Base-by-base conservation (phyloP, 1,140 invertebrate species). In the Rhyacophila brunnea region DNA sequence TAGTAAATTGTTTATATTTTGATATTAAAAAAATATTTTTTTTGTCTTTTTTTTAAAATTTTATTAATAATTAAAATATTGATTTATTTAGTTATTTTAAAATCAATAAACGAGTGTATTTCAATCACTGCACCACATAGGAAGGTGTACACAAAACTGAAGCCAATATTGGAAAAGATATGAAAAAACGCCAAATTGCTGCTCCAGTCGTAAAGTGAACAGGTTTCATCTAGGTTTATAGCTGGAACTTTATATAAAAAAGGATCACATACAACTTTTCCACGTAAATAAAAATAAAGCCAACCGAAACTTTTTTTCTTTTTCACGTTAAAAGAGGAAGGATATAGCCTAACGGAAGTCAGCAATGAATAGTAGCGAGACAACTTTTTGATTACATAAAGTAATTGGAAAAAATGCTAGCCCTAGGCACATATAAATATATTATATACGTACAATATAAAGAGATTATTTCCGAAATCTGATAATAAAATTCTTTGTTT, bases 151-250 rank as follows among this genome's bases (percentile, higher is more conserved):
- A 28, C 23, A 28, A 28, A 28, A 28, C 23, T 28, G 23, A 9
- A 28, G 23, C 23, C 36, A 34, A 58, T 49, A 58, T 58, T 32
- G 45, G 47, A 19, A 50, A 44, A 58, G 19, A 28, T 32, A 49
- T 38, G 55, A 58, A 28, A 28, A 49, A 54, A 54, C 28, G 19
- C 42, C 52, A 44, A 50, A 58, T 58, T 42, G 45, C 55, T 54
- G 46, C 18, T 43, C 23, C 35, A 23, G 49, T 53, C 57, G 48
- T 59, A 59, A 59, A 59, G 48, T 19, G 57, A 59, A 59, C 57
- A 52, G 57, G 57, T 59, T 59, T 51, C 57, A 59, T 59, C 57
- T 42, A 53, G 48, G 48, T 59, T 59, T 59, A 59, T 59, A 59
- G 57, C 32, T 18, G 36, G 32, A 50, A 49, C 45, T 57, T 56